Evolutionary conservation across 1,140 invertebrate genomes (phyloP).

Genomic region (Conus betulinus): DNA sequence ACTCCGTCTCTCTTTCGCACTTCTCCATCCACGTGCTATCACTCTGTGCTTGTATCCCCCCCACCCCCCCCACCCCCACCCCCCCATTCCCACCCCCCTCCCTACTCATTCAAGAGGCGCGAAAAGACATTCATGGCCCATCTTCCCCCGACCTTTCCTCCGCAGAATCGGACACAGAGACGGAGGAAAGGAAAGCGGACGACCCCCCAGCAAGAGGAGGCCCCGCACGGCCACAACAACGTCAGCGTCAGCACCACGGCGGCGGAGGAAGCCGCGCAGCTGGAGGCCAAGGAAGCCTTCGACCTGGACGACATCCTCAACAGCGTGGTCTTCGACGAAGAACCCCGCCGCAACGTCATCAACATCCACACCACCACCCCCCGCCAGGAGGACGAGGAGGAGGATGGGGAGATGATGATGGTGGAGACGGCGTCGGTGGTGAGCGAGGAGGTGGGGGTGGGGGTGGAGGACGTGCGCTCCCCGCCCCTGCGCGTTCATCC

Average conservation of each 20-base stretch:
- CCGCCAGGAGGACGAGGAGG: background rate
- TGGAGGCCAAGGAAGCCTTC: constrained; percentile 18
- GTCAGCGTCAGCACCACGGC: background rate
- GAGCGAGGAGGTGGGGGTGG: constrained; percentile 47
- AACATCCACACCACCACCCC: background rate
- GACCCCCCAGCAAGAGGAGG: background rate
- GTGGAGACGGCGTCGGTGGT: constrained; percentile 59
- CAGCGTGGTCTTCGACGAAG: constrained; percentile 38
- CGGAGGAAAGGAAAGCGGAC: background rate
- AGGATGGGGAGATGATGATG: constrained; percentile 47
- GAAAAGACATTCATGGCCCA: too few relatives aligned
- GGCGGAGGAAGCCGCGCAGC: background rate
- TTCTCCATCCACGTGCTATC: too few relatives aligned
- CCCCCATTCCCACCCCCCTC: background rate
- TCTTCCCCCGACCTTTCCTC: too few relatives aligned
- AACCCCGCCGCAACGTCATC: background rate
- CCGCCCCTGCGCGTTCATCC: constrained; percentile 61
- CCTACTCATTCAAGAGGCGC: background rate
- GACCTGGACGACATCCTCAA: constrained; percentile 44
- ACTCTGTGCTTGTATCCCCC: too few relatives aligned
- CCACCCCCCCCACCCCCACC: too few relatives aligned
- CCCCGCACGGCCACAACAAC: background rate
- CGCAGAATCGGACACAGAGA: background rate
- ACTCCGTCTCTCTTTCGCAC: too few relatives aligned
- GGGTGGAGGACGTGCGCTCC: constrained; percentile 28